Evolutionary conservation across 2,113 vertebrate species (phyloP).

Genomic region (Dipodomys spectabilis): DNA sequence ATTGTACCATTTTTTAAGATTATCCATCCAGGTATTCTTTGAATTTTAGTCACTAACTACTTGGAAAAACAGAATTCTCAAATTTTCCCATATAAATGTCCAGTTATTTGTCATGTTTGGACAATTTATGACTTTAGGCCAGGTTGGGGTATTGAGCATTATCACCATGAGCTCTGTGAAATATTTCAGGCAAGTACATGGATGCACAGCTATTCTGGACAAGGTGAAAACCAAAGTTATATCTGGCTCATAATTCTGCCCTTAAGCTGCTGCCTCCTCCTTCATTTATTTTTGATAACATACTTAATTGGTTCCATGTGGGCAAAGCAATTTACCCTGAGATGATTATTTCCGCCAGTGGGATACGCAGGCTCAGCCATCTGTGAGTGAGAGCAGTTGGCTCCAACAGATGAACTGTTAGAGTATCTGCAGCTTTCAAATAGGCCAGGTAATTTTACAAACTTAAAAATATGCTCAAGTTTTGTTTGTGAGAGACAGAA

Average conservation of each 20-base stretch:
- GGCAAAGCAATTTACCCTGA: conserved; percentile 74
- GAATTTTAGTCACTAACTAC: background rate
- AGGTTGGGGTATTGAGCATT: background rate
- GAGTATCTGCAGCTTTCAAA: conserved; percentile 62
- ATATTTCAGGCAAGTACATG: background rate
- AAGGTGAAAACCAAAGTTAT: conserved; percentile 76
- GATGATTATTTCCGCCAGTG: conserved; percentile 73
- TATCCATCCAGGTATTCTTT: too few relatives aligned
- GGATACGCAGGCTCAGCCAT: conserved; percentile 66
- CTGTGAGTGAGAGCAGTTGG: conserved; percentile 67
- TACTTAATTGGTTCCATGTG: conserved; percentile 80
- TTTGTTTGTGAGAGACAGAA: conserved; percentile 46
- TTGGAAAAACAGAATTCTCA: conserved; percentile 4
- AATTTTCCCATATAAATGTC: background rate
- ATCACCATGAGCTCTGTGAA: conserved; percentile 49
- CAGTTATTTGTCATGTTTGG: background rate
- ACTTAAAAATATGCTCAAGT: background rate
- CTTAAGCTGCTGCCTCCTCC: conserved; percentile 73
- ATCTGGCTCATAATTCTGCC: conserved; percentile 70
- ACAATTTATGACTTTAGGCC: background rate
- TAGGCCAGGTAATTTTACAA: conserved; percentile 67
- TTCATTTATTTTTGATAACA: conserved; percentile 80
- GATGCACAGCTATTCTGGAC: conserved; percentile 48
- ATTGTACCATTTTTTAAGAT: background rate
- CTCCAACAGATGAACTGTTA: conserved; percentile 53